Evolutionary conservation across 1,140 invertebrate genomes (phyloP).

Genomic region (Temnothorax curvispinosus): DNA sequence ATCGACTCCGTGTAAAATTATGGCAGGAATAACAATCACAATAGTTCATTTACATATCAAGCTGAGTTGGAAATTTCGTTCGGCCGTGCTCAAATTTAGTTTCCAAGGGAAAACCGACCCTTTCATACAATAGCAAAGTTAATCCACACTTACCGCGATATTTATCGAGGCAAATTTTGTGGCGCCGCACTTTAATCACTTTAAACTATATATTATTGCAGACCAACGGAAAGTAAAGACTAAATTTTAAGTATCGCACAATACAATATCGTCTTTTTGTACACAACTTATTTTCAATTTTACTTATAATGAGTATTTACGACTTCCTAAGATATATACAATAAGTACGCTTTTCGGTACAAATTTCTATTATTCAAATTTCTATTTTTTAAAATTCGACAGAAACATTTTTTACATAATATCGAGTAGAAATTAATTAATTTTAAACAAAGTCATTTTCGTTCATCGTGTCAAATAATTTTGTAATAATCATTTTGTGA

Average conservation of each 20-base stretch:
- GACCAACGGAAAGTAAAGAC: neutral
- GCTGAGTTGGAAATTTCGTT: conserved; percentile 69
- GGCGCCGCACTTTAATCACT: conserved; percentile 54
- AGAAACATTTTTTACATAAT: neutral
- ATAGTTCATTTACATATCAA: conserved; percentile 75
- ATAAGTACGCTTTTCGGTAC: neutral
- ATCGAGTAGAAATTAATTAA: neutral
- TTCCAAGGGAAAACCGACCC: conserved; percentile 59
- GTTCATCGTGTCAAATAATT: neutral
- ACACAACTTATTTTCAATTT: conserved; percentile 20
- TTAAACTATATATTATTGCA: conserved; percentile 12
- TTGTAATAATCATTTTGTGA: neutral
- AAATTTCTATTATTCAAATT: conserved; percentile 4
- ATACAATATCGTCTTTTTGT: neutral
- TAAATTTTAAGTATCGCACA: conserved; percentile 10
- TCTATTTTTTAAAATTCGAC: neutral
- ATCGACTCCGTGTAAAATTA: conserved; percentile 52
- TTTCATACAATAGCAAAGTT: conserved; percentile 63
- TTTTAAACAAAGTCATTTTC: conserved; percentile 12
- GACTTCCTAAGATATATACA: neutral
- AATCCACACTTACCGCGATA: conserved; percentile 62
- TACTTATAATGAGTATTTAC: neutral
- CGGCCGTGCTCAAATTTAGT: conserved; percentile 55
- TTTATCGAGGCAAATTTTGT: conserved; percentile 62
- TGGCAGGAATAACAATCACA: conserved; percentile 66